A percentile compares a stretch with the other conserved stretches of the same genome.
Evolutionary conservation across 1,140 invertebrate genomes (phyloP).

Genomic region (Portunus trituberculatus): DNA sequence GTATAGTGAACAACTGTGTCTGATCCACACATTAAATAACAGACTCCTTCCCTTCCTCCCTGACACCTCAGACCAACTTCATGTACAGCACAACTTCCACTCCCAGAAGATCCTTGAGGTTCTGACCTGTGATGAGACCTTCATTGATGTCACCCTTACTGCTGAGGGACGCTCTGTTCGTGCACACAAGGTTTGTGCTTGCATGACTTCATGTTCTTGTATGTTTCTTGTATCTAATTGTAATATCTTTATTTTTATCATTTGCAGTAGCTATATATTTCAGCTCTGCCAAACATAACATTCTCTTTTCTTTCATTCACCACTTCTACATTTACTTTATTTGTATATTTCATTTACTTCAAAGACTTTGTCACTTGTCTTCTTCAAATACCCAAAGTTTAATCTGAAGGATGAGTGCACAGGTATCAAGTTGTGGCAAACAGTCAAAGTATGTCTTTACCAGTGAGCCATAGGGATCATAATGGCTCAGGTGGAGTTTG

Average conservation of each 20-base stretch:
- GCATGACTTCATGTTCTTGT: neutral
- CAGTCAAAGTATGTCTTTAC: neutral
- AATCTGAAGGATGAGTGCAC: neutral
- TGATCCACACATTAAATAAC: too few relatives aligned
- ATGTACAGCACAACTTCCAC: conserved; percentile 76
- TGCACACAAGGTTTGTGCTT: conserved; percentile 71
- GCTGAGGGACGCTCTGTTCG: conserved; percentile 70
- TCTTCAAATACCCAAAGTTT: neutral
- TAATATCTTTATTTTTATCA: neutral
- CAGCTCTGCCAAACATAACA: too few relatives aligned
- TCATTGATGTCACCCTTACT: conserved; percentile 75
- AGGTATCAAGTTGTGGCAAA: neutral
- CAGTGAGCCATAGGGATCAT: neutral
- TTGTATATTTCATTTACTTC: too few relatives aligned
- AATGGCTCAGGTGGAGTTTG: neutral
- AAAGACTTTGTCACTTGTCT: too few relatives aligned
- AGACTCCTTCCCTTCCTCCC: neutral
- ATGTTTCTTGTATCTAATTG: neutral
- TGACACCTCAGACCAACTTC: conserved; percentile 66
- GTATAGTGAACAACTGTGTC: too few relatives aligned
- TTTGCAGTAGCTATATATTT: too few relatives aligned
- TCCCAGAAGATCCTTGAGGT: conserved; percentile 65
- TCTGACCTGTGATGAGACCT: conserved; percentile 71
- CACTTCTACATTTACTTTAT: neutral
- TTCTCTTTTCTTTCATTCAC: neutral